These are phyloP conservation scores for Polymixis flavicincta DNA, from an alignment of 2,888 invertebrate genomes.

Conservation along the genomic window DNA sequence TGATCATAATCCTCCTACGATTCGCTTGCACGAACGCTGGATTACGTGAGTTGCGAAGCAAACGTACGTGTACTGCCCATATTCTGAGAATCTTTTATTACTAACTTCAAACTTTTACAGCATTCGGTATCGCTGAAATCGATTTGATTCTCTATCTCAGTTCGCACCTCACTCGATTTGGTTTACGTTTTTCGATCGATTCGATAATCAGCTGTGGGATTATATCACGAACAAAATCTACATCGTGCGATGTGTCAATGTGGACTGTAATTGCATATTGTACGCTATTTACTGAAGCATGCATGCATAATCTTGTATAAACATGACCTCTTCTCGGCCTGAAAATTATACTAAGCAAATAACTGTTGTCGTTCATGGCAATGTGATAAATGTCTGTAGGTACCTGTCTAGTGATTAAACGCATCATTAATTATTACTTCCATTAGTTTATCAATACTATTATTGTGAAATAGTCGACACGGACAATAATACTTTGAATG, in stretches of 20 bases:
- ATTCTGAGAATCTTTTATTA: constrained; percentile 51
- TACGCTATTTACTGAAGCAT: constrained; percentile 40
- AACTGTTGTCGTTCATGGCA: neutral
- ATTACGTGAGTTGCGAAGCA: constrained; percentile 45
- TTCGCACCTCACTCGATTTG: constrained; percentile 17
- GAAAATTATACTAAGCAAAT: constrained; percentile 9
- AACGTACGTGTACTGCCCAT: constrained; percentile 29
- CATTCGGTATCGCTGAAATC: constrained; percentile 41
- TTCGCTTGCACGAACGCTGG: constrained; percentile 34
- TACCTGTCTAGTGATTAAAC: constrained; percentile 14
- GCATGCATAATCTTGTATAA: constrained; percentile 33
- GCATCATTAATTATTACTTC: constrained; percentile 9
- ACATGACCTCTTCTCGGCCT: constrained; percentile 34
- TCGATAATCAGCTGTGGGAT: constrained; percentile 22
- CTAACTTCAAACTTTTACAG: constrained; percentile 43
- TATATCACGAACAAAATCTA: constrained; percentile 22
- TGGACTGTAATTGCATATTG: constrained; percentile 22
- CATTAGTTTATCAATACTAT: constrained; percentile 20
- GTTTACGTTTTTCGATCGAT: constrained; percentile 21
- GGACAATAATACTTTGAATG: constrained; percentile 43
- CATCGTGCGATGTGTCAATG: neutral
- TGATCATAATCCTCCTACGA: constrained; percentile 32
- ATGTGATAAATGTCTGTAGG: constrained; percentile 9
- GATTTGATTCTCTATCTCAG: constrained; percentile 43
- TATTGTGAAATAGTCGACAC: constrained; percentile 31